These are phyloP conservation scores for Tribolium castaneum DNA, from an alignment of 1,140 invertebrate species.

Conservation along the genomic window DNA sequence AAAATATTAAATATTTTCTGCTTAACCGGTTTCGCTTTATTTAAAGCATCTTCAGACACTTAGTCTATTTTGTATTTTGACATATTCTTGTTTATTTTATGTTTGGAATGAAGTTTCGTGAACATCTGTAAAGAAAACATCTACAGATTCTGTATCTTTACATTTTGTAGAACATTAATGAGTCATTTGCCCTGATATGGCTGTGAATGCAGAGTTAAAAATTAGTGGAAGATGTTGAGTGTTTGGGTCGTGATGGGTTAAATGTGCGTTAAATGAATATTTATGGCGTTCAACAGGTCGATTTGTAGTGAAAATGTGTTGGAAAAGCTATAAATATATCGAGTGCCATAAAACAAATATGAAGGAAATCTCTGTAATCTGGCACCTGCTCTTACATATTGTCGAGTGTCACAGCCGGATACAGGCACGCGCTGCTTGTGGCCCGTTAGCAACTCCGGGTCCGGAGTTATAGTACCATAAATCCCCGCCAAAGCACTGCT, in stretches of 20 bases:
- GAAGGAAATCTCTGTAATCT: slow-evolving; percentile 55
- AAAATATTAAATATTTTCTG: too few relatives aligned
- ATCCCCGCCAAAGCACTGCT: slow-evolving; percentile 56
- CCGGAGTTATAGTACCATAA: slow-evolving; percentile 57
- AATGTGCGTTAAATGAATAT: slow-evolving; percentile 3
- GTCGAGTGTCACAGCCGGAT: slow-evolving; percentile 53
- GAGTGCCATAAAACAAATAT: slow-evolving; percentile 54
- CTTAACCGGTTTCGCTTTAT: too few relatives aligned
- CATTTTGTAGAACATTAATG: too few relatives aligned
- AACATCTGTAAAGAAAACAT: too few relatives aligned
- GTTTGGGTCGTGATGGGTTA: not conserved
- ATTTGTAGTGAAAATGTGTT: not conserved
- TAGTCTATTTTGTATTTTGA: too few relatives aligned
- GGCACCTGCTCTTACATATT: slow-evolving; percentile 50
- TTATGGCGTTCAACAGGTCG: slow-evolving; percentile 37
- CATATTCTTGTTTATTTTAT: too few relatives aligned
- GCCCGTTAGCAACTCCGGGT: slow-evolving; percentile 45
- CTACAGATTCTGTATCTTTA: too few relatives aligned
- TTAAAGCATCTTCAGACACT: too few relatives aligned
- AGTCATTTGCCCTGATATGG: too few relatives aligned
- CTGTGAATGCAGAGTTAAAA: too few relatives aligned
- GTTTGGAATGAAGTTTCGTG: too few relatives aligned
- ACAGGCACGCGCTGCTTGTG: slow-evolving; percentile 55
- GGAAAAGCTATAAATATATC: slow-evolving; percentile 48
- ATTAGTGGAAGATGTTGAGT: too few relatives aligned